phyloP scores from a whole-genome alignment of 2,888 invertebrate genomes.

The Nemotelus pantherinus region DNA sequence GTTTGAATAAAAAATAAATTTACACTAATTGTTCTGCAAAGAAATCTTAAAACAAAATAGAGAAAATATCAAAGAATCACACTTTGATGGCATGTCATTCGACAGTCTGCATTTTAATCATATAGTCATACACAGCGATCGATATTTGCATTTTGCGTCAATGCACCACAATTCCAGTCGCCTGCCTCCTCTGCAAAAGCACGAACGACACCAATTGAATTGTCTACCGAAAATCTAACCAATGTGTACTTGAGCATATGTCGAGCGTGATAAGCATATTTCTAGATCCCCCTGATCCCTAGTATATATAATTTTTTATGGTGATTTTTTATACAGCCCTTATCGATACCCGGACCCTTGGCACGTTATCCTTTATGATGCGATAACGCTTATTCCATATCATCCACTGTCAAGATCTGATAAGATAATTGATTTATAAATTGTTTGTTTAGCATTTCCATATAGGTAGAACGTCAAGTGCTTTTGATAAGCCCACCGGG shows the following conservation, averaged over 20 bases:
- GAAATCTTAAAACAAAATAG: too few relatives aligned
- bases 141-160: too few relatives aligned
- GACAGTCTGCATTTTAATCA: too few relatives aligned
- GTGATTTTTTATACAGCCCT: conserved; percentile 36
- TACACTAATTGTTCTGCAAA: too few relatives aligned
- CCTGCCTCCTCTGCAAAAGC: too few relatives aligned
- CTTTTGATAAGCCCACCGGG: conserved; percentile 1
- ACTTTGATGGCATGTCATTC: too few relatives aligned
- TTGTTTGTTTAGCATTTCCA: conserved; percentile 46
- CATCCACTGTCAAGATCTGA: conserved; percentile 45
- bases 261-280: conserved; percentile 45
- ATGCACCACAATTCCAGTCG: too few relatives aligned
- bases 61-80: too few relatives aligned
- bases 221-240: conserved; percentile 38
- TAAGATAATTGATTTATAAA: conserved; percentile 52
- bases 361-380: conserved; percentile 34
- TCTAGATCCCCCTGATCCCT: conserved; percentile 3
- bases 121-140: too few relatives aligned
- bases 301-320: conserved; percentile 33
- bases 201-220: too few relatives aligned
- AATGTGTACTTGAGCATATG: conserved; percentile 48
- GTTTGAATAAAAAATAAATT: too few relatives aligned
- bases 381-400: conserved; percentile 44
- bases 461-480: conserved; percentile 39
- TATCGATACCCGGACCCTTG: conserved; percentile 19